Conservation (phyloP, 2,797 vertebrate genomes). For the Mormyrops attenuatus region DNA sequence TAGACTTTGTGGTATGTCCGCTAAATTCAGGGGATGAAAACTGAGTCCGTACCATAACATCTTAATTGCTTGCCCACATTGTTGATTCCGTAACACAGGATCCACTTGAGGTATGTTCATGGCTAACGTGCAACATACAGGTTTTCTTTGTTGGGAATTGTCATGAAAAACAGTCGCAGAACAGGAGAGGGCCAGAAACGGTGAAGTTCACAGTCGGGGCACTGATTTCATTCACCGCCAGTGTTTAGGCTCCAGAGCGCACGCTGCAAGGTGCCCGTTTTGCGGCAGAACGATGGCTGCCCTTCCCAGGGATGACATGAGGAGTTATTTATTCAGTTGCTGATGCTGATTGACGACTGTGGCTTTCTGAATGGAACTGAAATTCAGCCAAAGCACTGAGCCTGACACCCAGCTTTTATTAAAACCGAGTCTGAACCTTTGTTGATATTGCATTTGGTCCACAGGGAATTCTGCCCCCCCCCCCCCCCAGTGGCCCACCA, state of each 20-base stretch:
- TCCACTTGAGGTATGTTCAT: background rate
- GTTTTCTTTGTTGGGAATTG: background rate
- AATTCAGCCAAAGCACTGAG: background rate
- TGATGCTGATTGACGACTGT: background rate
- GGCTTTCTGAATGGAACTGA: background rate
- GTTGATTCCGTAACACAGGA: background rate
- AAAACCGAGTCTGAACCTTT: background rate
- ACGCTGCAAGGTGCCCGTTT: background rate
- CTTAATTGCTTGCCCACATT: background rate
- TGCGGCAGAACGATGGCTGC: background rate
- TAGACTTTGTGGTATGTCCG: background rate
- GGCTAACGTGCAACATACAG: background rate
- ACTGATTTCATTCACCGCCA: background rate
- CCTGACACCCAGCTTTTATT: background rate
- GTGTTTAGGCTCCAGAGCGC: background rate
- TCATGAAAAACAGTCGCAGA: background rate
- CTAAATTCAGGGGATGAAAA: background rate
- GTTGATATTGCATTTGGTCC: background rate
- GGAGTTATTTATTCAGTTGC: background rate
- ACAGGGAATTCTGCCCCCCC: background rate
- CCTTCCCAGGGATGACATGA: background rate
- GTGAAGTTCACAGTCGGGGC: background rate
- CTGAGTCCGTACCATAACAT: background rate
- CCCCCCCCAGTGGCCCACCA: background rate
- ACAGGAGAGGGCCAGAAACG: background rate